A percentile compares a stretch with the other conserved stretches of the same genome.
These are phyloP conservation scores for Scaptomyza polygonia DNA, from an alignment of 2,888 invertebrate genomes.

Conservation along the genomic window DNA sequence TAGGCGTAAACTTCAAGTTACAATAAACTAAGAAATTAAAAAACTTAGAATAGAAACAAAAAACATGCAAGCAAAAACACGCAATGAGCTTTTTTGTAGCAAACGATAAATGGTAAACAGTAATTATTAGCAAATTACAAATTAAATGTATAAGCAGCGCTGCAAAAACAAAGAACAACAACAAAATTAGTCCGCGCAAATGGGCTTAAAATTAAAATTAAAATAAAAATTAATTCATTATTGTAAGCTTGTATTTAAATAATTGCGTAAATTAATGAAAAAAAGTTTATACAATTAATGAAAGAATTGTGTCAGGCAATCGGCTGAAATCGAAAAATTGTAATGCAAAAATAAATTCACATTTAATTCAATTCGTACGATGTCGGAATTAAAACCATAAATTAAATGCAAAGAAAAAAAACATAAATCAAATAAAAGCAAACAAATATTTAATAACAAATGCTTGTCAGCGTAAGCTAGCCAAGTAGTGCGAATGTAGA, in stretches of 20 bases:
- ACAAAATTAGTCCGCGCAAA: conserved; percentile 30
- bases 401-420: conserved; percentile 7
- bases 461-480: conserved; percentile 26
- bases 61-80: conserved; percentile 29
- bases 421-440: conserved; percentile 10
- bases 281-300: conserved; percentile 38
- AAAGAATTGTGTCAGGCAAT: conserved; percentile 40
- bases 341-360: conserved; percentile 43
- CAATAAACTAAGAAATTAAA: conserved; percentile 10
- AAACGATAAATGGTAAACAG: conserved; percentile 30
- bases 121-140: conserved; percentile 42
- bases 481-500: conserved; percentile 31
- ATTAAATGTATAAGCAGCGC: conserved; percentile 35
- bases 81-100: conserved; percentile 70
- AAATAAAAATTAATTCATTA: conserved; percentile 40
- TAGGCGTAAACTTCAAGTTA: conserved; percentile 11
- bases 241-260: conserved; percentile 63
- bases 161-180: conserved; percentile 7
- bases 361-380: conserved; percentile 31
- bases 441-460: conserved; percentile 22
- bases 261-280: conserved; percentile 31
- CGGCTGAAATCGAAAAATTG: conserved; percentile 47
- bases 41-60: conserved; percentile 22
- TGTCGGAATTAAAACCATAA: conserved; percentile 35
- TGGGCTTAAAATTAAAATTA: conserved; percentile 47